phyloP scores from a whole-genome alignment of 2,888 invertebrate species.

The Andrena fulva region DNA sequence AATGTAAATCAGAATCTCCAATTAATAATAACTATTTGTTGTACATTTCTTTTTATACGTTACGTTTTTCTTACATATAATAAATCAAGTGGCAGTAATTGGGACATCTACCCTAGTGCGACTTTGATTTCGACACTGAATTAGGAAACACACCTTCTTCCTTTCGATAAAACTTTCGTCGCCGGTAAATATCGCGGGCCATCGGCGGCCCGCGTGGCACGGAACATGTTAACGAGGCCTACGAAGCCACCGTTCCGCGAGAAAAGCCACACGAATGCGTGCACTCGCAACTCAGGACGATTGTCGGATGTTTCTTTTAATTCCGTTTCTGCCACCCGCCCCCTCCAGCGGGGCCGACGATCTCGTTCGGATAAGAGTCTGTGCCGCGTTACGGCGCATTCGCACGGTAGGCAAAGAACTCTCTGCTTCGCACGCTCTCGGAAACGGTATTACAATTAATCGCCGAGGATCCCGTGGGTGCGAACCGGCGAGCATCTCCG shows the following conservation, averaged over 20 bases:
- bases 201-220: too few relatives aligned
- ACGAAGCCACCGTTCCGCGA: conserved; percentile 8
- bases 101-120: too few relatives aligned
- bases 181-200: too few relatives aligned
- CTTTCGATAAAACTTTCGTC: too few relatives aligned
- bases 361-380: conserved; percentile 66
- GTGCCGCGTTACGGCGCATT: conserved; percentile 65
- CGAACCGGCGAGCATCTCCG: conserved; percentile 45
- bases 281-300: conserved; percentile 47
- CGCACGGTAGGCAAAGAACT: conserved; percentile 73
- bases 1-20: too few relatives aligned
- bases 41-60: too few relatives aligned
- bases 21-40: too few relatives aligned
- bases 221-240: too few relatives aligned
- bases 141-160: too few relatives aligned
- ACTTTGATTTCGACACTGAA: too few relatives aligned
- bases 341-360: conserved; percentile 56
- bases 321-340: conserved; percentile 50
- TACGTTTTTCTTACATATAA: too few relatives aligned
- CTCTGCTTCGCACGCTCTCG: conserved; percentile 72
- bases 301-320: conserved; percentile 66
- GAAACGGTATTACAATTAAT: conserved; percentile 71
- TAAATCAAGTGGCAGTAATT: too few relatives aligned
- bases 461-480: conserved; percentile 52
- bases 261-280: conserved; percentile 27